Evolutionary conservation across 92 coral and sea anemone species (phyloP), one percentile per base, ranked within the genome.

Genomic region (Metridium senile): DNA sequence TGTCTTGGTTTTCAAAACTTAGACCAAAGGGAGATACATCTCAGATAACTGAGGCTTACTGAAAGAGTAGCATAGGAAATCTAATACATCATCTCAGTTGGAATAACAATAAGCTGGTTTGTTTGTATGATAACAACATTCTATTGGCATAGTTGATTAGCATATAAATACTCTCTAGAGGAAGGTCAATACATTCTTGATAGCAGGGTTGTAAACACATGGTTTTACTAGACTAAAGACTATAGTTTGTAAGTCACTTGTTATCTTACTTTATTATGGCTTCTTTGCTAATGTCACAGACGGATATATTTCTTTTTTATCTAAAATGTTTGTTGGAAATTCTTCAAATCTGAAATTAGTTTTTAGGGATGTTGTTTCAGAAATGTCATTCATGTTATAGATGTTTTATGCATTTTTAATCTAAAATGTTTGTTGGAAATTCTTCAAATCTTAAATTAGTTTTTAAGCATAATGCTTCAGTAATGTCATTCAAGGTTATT

Each of bases 41-140:
- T 33, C 78, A 51, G 68, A 73, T 73, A 54, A 73, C 68, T 58
- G 57, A n/a, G n/a, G 32, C 68, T 57, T 34, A 22, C 67, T 73
- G 78, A 73, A 52, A 73, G 64, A 57, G 27, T 19, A 4, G 33
- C 17, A 32, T 22, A 34, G 46, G 64, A 33, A 53, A 58, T 57
- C 54, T 73, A 62, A 73, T 73, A 58, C 65, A 28, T 27, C 43
- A 73, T 33, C 68, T 73, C 33, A 6, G 58, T 58, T 33, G 56
- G 78, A 58, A 73, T 73, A 73, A 59, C 66, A 59, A 73, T 58
- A 72, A 58, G 26, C 20, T 46, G 1, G 64, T 52, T 33, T 72
- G 66, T 72, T 72, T 72, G 66, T 20, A 20, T 72, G 61, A 54
- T 52, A 52, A 72, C 25, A 51, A 30, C 26, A 72, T 34, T 17